Conservation (phyloP, 2,113 vertebrate species). For the Crotophaga sulcirostris region DNA sequence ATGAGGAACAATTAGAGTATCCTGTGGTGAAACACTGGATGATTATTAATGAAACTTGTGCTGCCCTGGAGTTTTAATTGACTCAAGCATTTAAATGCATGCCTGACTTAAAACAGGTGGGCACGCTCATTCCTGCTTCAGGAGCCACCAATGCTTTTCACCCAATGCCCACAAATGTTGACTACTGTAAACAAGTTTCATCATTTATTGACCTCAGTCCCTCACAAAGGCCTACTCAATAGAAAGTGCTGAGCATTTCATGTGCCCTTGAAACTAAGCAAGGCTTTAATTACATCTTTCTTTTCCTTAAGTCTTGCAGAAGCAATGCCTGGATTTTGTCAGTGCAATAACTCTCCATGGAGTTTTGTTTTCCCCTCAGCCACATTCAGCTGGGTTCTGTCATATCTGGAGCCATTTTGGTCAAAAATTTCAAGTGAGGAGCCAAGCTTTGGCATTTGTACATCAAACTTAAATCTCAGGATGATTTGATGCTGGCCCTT, state of each 20-base stretch:
- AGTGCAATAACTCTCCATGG: background rate
- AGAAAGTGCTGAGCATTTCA: background rate
- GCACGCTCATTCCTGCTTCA: background rate
- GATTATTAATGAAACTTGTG: background rate
- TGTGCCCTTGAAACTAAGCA: background rate
- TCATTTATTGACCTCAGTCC: background rate
- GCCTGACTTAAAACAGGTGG: background rate
- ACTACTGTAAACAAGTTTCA: background rate
- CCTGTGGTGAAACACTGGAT: conserved; percentile 17
- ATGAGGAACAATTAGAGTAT: conserved; percentile 13
- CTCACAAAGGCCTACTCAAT: background rate
- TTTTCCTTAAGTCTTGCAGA: background rate
- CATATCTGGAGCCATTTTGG: background rate
- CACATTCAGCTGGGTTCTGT: background rate
- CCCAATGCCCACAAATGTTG: background rate
- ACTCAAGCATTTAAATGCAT: background rate
- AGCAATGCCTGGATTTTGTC: background rate
- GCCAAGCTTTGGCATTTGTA: background rate
- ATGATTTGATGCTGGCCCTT: background rate
- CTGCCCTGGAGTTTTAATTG: conserved; percentile 24
- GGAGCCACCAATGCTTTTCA: background rate
- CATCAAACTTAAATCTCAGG: background rate
- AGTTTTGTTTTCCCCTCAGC: background rate
- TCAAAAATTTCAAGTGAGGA: background rate
- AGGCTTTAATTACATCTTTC: background rate